Conservation (phyloP, 2,888 invertebrate species). For the Trypoxylon attenuatum region DNA sequence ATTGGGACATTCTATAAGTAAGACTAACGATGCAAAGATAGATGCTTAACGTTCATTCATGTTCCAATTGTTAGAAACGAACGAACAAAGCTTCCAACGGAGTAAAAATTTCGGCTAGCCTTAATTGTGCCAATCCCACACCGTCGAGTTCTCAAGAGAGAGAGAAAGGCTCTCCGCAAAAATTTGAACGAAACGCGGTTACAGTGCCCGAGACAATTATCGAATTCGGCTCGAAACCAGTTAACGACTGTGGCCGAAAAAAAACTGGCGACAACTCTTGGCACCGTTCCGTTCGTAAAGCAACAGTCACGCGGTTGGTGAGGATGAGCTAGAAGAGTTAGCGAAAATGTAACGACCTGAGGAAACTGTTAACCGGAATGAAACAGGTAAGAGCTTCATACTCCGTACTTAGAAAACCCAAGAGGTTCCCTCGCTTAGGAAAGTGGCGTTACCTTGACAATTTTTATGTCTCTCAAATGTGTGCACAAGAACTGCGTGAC, state of each 20-base stretch:
- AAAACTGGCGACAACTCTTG: conserved; percentile 23
- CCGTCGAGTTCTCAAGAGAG: conserved; percentile 1
- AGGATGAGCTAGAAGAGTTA: background rate
- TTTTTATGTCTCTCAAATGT: too few relatives aligned
- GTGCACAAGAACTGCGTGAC: too few relatives aligned
- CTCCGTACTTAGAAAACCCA: background rate
- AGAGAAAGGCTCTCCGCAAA: conserved; percentile 5
- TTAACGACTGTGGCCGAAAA: conserved; percentile 25
- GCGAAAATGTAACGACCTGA: background rate
- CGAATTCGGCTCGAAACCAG: conserved; percentile 17
- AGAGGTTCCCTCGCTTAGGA: background rate
- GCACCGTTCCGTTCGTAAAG: conserved; percentile 17
- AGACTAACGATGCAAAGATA: too few relatives aligned
- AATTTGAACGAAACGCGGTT: conserved; percentile 9
- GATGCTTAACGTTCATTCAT: too few relatives aligned
- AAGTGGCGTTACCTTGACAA: background rate
- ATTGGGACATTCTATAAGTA: too few relatives aligned
- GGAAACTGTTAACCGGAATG: background rate
- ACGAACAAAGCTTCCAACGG: background rate
- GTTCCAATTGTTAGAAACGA: background rate
- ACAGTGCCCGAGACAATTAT: conserved; percentile 36
- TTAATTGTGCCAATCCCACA: conserved; percentile 12
- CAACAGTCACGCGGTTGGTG: conserved; percentile 11
- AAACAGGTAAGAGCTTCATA: background rate
- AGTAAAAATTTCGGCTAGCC: conserved; percentile 5